Evolutionary conservation across 2,113 vertebrate species (phyloP).

Genomic region (Grammomys surdaster): DNA sequence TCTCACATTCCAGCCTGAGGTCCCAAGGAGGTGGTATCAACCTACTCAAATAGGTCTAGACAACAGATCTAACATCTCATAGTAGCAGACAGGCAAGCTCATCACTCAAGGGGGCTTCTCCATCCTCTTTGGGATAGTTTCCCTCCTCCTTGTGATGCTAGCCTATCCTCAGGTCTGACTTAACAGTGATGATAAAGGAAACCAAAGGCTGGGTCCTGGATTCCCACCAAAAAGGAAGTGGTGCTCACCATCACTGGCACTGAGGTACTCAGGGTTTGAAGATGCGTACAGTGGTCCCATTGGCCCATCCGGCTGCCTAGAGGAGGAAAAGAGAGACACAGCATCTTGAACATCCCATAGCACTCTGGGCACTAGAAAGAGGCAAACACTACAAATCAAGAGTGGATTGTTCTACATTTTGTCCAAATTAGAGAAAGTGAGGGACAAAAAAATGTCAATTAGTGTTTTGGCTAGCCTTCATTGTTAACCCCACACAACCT

Average conservation of each 20-base stretch:
- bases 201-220: background rate
- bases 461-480: background rate
- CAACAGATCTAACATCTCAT: accelerated
- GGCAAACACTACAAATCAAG: background rate
- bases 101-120: background rate
- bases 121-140: background rate
- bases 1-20: background rate
- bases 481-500: background rate
- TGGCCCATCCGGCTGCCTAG: constrained; percentile 95
- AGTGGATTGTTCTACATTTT: background rate
- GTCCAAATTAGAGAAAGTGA: background rate
- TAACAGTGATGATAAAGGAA: background rate
- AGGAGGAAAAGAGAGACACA: background rate
- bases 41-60: background rate
- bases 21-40: background rate
- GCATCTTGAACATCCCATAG: background rate
- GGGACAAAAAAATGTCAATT: background rate
- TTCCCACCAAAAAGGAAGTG: accelerated
- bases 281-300: constrained; percentile 96
- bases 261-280: constrained; percentile 98
- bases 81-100: accelerated
- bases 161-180: background rate
- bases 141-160: background rate
- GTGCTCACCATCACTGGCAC: constrained; percentile 94
- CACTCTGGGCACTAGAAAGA: background rate